Evolutionary conservation across 1,140 invertebrate genomes (phyloP).

Genomic region (Tetramorium simillimum): DNA sequence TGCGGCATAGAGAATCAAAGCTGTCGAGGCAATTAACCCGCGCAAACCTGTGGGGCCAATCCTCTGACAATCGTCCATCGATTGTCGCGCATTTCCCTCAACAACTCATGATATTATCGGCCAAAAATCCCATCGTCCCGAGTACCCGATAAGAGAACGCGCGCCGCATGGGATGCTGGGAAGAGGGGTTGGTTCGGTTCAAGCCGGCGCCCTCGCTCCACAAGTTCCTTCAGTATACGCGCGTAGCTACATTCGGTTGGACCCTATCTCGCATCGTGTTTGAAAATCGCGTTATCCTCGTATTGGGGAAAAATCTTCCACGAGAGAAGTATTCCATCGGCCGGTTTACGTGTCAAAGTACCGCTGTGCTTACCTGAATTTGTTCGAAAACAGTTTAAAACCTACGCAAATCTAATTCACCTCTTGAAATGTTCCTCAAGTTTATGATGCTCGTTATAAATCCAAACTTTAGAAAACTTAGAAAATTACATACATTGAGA

Average conservation of each 20-base stretch:
- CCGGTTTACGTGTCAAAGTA: neutral
- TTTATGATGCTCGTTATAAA: slow-evolving; percentile 6
- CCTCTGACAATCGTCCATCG: neutral
- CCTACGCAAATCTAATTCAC: neutral
- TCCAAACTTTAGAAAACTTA: slow-evolving; percentile 1
- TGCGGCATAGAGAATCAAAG: neutral
- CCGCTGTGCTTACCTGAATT: neutral
- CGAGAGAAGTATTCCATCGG: neutral
- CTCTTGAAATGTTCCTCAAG: neutral
- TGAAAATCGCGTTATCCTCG: slow-evolving; percentile 1
- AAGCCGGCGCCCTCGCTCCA: slow-evolving; percentile 75
- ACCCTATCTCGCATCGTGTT: slow-evolving; percentile 62
- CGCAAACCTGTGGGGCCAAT: neutral
- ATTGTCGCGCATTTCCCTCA: slow-evolving; percentile 16
- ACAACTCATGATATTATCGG: slow-evolving; percentile 26
- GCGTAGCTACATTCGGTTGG: slow-evolving; percentile 78
- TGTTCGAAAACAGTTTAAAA: neutral
- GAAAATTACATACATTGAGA: neutral
- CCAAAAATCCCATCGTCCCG: slow-evolving; percentile 28
- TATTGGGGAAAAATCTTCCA: neutral
- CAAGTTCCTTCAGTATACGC: slow-evolving; percentile 80
- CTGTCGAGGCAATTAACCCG: slow-evolving; percentile 6
- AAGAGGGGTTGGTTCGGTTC: slow-evolving; percentile 71
- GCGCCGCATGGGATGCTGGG: slow-evolving; percentile 71
- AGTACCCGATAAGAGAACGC: slow-evolving; percentile 72